phyloP scores from a whole-genome alignment of 2,888 invertebrate species.

The Chymomyza caudatula region DNA sequence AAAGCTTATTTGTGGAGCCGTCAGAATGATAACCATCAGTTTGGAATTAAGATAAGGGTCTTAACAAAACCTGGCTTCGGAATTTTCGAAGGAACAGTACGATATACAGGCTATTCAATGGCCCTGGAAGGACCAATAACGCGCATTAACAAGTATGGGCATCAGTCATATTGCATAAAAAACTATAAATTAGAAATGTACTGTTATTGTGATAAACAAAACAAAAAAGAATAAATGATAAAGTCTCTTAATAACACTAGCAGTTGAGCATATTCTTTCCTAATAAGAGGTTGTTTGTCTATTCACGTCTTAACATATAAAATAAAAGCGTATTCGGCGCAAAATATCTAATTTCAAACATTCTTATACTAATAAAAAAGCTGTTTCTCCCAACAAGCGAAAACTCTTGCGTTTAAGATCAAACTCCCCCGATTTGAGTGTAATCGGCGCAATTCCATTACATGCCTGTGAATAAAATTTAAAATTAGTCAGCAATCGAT shows the following conservation, averaged over 20 bases:
- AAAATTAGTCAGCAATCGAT: background rate
- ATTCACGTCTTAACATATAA: too few species aligned
- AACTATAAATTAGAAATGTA: constrained; percentile 36
- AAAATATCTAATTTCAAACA: too few species aligned
- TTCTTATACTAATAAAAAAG: too few species aligned
- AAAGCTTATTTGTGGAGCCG: constrained; percentile 20
- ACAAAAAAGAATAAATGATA: background rate
- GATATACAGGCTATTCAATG: background rate
- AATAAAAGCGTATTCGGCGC: too few species aligned
- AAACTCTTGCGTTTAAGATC: background rate
- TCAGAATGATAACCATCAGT: background rate
- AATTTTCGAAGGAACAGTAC: constrained; percentile 29
- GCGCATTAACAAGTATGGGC: constrained; percentile 32
- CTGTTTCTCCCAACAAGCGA: too few species aligned
- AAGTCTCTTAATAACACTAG: too few species aligned
- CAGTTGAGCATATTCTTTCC: too few species aligned
- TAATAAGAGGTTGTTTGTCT: too few species aligned
- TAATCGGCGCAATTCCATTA: background rate
- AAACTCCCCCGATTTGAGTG: background rate
- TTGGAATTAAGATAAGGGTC: constrained; percentile 32
- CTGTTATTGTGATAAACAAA: constrained; percentile 38
- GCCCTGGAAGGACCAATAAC: constrained; percentile 33
- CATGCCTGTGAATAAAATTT: background rate
- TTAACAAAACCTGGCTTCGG: constrained; percentile 38
- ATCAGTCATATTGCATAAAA: constrained; percentile 35